Percentiles rank a stretch among this genome's conserved stretches.
Evolutionary conservation across 2,888 invertebrate species (phyloP).

Genomic region (Zeuzera pyrina): DNA sequence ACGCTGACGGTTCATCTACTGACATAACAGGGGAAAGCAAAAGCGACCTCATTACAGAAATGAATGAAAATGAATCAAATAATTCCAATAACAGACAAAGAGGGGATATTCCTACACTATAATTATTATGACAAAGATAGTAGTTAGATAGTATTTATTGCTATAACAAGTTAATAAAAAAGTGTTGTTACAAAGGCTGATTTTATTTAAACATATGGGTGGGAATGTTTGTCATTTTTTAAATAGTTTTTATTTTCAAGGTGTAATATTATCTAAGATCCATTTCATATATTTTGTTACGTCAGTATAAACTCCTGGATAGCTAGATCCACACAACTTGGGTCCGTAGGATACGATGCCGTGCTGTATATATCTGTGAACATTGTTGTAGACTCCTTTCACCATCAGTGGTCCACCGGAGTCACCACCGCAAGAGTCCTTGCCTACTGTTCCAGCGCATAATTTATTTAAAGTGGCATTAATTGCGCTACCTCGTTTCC

Average conservation of each 20-base stretch:
- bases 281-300: conserved; percentile 44
- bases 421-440: conserved; percentile 76
- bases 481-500: conserved; percentile 2
- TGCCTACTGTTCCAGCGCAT: conserved; percentile 43
- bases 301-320: conserved; percentile 52
- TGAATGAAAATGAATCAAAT: conserved; percentile 11
- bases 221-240: too few relatives aligned
- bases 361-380: conserved; percentile 21
- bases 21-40: conserved; percentile 11
- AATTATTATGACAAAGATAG: too few relatives aligned
- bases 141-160: too few relatives aligned
- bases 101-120: conserved; percentile 12
- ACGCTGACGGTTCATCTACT: conserved; percentile 16
- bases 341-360: conserved; percentile 26
- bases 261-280: conserved; percentile 33
- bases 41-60: conserved; percentile 8
- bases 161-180: too few relatives aligned
- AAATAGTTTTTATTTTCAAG: too few relatives aligned
- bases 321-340: conserved; percentile 27
- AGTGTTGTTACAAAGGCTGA: too few relatives aligned
- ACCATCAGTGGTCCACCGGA: conserved; percentile 77
- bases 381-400: conserved; percentile 9
- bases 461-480: conserved; percentile 11
- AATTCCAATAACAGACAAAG: conserved; percentile 6
- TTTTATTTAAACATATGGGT: too few relatives aligned